phyloP scores from a whole-genome alignment of 2,113 vertebrate species.

The Brachirus orientalis region DNA sequence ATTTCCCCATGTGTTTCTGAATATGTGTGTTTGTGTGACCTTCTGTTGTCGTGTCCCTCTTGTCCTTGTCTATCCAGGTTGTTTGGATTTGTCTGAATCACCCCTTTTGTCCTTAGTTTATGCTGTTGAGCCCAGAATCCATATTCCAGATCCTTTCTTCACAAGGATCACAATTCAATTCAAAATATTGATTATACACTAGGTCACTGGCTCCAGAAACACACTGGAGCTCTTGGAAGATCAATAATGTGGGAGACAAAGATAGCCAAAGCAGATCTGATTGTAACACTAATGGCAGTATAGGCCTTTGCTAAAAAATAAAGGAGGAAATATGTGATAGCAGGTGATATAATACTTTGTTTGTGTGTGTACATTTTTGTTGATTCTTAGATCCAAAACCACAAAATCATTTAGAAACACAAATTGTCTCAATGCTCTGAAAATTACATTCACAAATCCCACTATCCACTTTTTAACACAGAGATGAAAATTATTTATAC shows the following conservation, averaged over 20 bases:
- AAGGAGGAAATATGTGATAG: too few species aligned
- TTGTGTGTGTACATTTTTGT: too few species aligned
- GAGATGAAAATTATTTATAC: too few species aligned
- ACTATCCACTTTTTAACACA: too few species aligned
- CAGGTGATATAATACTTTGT: too few species aligned
- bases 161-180: slow-evolving; percentile 7
- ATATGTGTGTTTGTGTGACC: slow-evolving; percentile 15
- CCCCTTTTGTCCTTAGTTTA: neutral
- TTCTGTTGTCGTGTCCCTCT: slow-evolving; percentile 22
- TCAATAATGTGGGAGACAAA: slow-evolving; percentile 34
- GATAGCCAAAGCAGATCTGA: slow-evolving; percentile 13
- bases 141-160: slow-evolving; percentile 11
- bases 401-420: too few species aligned
- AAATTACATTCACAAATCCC: too few species aligned
- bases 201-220: slow-evolving; percentile 19
- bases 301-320: neutral
- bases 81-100: slow-evolving; percentile 28
- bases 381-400: too few species aligned
- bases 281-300: neutral
- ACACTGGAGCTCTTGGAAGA: slow-evolving; percentile 13
- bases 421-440: too few species aligned
- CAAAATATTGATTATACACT: slow-evolving; percentile 37
- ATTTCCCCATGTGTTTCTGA: neutral
- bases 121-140: neutral
- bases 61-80: slow-evolving; percentile 17